Evolutionary conservation across 2,888 invertebrate genomes (phyloP), one percentile per base, ranked within the genome.

Genomic region (Panzeria rudis): DNA sequence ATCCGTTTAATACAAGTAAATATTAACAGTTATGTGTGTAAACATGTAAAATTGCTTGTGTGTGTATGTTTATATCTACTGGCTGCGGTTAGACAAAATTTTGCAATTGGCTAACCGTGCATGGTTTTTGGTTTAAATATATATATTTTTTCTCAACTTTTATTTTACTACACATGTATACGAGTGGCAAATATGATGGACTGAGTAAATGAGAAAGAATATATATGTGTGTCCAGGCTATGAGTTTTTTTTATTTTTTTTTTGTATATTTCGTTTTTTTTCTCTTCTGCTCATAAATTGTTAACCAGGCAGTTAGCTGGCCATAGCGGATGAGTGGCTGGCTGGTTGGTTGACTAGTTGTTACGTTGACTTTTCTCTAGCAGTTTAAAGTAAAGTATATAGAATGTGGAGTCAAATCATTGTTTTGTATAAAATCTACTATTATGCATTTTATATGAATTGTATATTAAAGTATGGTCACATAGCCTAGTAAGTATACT

Each of bases 91-190:
- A 84, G 80, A 76, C 79, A 76, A 66, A 84, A 80, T 80, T 79
- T 84, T 84, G 80, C 84, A 80, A 80, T 84, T 84, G 84, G 84
- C 84, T 80, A 80, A 84, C 84, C 84, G 76, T 80, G 66, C 59
- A 80, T 72, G 84, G 84, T 75, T 80, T 84, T 84, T 71, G 62
- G 76, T 69, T 76, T 69, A 59, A 56, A 84, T 44, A 50, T 69
- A 6, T 13, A 11, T 52, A 32, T 72, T 73, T 44, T 62, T 20
- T 35, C 15, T 5, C n/a, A 8, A 11, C 25, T 61, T 23, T 38
- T 13, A 32, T 35, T 35, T 25, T 35, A 35, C 32, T 44, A 25
- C 61, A 50, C 17, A 41, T 25, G 13, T n/a, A 38, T 2, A 11
- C 9, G 44, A 32, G 20, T 35, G 32, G 15, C 23, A 41, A 61